Evolutionary conservation across 2,797 vertebrate genomes (phyloP), one percentile per base, ranked within the genome.

Genomic region (Huso huso): DNA sequence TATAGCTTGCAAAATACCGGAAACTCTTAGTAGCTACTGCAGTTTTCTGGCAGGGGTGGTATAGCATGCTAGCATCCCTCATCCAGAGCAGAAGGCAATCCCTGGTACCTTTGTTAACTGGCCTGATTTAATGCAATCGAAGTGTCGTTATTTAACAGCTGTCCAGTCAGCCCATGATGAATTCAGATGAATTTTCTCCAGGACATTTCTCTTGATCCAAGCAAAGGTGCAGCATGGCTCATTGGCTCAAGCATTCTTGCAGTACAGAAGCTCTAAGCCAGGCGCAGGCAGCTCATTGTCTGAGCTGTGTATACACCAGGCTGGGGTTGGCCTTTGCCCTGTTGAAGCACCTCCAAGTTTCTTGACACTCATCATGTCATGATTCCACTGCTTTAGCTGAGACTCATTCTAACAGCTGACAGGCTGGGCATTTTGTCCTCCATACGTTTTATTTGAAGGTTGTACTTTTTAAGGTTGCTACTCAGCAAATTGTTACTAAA

Each of bases 341-440:
- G 77, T 78, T 75, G 78, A 86, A 86, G 87, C 87, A 86, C 86
- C 85, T 83, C 86, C 86, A 89, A 90, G 89, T 90, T 88, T 90
- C 91, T 87, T 79, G 86, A 89, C 83, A 87, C 85, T 85, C 85
- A 84, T 77, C 80, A 51, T 84, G 78, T 87, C 79, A 87, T 76
- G 80, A 83, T 85, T 86, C 83, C 78, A 84, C 81, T 74, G 89
- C 90, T 91, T 90, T 80, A 84, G 90, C 89, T 80, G 81, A 78
- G 81, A 82, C 81, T 75, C 89, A 92, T 90, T 84, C 78, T 87
- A 89, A 77, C 78, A 75, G 82, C 84, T 86, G 80, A 77, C 81
- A 79, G 72, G 81, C 82, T 71, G 75, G 69, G 78, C 83, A 77
- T 4, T 49, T 64, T 55, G 55, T 64, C 77, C 73, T 71, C 72